These are phyloP conservation scores for Nomia melanderi DNA, from an alignment of 1,140 invertebrate species.

Conservation along the genomic window DNA sequence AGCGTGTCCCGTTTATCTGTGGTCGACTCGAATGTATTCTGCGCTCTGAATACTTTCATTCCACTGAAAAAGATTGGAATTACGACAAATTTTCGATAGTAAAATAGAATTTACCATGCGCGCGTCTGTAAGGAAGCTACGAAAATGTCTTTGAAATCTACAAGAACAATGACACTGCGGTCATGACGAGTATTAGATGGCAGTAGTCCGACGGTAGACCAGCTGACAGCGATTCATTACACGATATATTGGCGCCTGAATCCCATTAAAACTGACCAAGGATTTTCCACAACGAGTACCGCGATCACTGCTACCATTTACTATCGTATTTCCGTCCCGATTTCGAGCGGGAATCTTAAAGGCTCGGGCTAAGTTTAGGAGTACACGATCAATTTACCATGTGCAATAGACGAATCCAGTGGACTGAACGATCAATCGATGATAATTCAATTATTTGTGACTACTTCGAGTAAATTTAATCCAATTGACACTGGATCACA, in stretches of 20 bases:
- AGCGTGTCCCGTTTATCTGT: too few relatives aligned
- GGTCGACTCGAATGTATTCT: too few relatives aligned
- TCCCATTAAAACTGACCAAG: slow-evolving; percentile 64
- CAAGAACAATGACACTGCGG: slow-evolving; percentile 53
- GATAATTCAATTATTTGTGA: too few relatives aligned
- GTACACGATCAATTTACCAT: slow-evolving; percentile 32
- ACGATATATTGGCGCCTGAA: slow-evolving; percentile 66
- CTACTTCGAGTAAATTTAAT: too few relatives aligned
- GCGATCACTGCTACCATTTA: slow-evolving; percentile 35
- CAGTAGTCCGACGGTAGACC: slow-evolving; percentile 55
- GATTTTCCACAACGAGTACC: slow-evolving; percentile 51
- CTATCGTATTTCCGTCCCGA: slow-evolving; percentile 64
- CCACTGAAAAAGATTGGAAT: too few relatives aligned
- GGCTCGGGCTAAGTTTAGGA: slow-evolving; percentile 44
- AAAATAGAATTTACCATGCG: too few relatives aligned
- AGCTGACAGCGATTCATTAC: slow-evolving; percentile 68
- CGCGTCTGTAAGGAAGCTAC: too few relatives aligned
- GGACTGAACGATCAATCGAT: background rate
- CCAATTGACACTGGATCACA: too few relatives aligned
- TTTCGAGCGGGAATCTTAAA: slow-evolving; percentile 33
- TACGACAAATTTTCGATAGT: too few relatives aligned
- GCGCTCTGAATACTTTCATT: too few relatives aligned
- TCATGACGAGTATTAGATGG: background rate
- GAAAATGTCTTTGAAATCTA: background rate
- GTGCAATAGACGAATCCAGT: slow-evolving; percentile 13